These are phyloP conservation scores for Gracilinanus agilis DNA, from an alignment of 2,113 vertebrate species.

Conservation along the genomic window DNA sequence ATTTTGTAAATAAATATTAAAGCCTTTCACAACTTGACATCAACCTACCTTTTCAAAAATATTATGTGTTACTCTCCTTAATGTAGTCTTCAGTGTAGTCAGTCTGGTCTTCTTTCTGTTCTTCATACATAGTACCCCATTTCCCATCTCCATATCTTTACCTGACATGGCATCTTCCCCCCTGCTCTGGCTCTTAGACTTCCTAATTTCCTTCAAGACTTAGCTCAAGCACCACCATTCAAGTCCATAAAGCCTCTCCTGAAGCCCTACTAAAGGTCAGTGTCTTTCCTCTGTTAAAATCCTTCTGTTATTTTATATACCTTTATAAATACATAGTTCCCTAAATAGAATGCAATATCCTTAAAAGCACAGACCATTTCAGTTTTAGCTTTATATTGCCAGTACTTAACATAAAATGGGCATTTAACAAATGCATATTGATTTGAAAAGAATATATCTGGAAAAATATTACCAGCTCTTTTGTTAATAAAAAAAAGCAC, in stretches of 20 bases:
- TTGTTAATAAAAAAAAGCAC: too few species aligned
- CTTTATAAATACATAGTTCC: neutral
- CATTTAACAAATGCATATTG: too few species aligned
- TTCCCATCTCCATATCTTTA: neutral
- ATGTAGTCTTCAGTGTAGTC: neutral
- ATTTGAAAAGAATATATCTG: too few species aligned
- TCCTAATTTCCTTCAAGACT: neutral
- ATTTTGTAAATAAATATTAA: slow-evolving; percentile 58
- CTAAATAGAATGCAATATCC: neutral
- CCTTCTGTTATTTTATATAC: too few species aligned
- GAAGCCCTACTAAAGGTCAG: too few species aligned
- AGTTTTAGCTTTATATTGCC: neutral
- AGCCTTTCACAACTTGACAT: neutral
- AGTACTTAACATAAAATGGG: neutral
- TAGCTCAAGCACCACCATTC: neutral
- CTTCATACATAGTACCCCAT: neutral
- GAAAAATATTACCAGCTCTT: too few species aligned
- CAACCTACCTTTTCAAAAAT: neutral
- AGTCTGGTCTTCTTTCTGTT: neutral
- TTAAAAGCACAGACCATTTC: neutral
- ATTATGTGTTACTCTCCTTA: neutral
- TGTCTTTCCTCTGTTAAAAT: too few species aligned
- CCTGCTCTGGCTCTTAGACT: neutral
- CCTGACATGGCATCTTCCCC: neutral
- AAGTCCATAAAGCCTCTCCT: neutral